Percentiles rank a stretch among this genome's conserved stretches.
Conservation (phyloP, 1,140 invertebrate species). For the Philopotamus ludificatus region DNA sequence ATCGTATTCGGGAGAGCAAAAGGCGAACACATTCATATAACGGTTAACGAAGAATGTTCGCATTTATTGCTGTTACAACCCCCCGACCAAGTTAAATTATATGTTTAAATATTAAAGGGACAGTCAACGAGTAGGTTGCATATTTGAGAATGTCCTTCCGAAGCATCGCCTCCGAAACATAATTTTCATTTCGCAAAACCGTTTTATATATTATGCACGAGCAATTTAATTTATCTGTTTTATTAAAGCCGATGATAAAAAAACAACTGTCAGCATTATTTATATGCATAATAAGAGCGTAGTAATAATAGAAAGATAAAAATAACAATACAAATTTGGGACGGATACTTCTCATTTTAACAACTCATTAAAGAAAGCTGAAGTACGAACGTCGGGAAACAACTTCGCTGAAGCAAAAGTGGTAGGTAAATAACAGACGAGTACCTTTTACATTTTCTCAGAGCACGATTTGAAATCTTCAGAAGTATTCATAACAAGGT, state of each 20-base stretch:
- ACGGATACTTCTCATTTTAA: not conserved
- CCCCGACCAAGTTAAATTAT: conserved; percentile 29
- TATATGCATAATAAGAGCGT: no score
- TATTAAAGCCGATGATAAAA: no score
- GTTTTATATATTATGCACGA: no score
- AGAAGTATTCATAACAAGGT: conserved; percentile 14
- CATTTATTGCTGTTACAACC: conserved; percentile 24
- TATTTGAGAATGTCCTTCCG: conserved; percentile 12
- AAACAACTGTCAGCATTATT: no score
- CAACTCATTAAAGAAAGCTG: conserved; percentile 6
- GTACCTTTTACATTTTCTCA: conserved; percentile 1
- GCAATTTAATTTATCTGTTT: no score
- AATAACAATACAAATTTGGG: no score
- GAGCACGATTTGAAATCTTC: conserved; percentile 9
- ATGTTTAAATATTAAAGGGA: conserved; percentile 31
- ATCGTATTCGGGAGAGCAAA: no score
- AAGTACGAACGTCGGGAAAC: not conserved
- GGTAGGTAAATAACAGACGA: conserved; percentile 10
- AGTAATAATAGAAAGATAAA: no score
- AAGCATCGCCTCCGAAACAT: not conserved
- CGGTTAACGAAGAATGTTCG: conserved; percentile 24
- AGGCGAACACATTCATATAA: no score
- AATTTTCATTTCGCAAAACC: not conserved
- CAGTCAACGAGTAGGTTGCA: conserved; percentile 12
- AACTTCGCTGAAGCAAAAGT: conserved; percentile 7